These are phyloP conservation scores for Tetheella fluctuosa DNA, from an alignment of 2,888 invertebrate species.

Conservation along the genomic window DNA sequence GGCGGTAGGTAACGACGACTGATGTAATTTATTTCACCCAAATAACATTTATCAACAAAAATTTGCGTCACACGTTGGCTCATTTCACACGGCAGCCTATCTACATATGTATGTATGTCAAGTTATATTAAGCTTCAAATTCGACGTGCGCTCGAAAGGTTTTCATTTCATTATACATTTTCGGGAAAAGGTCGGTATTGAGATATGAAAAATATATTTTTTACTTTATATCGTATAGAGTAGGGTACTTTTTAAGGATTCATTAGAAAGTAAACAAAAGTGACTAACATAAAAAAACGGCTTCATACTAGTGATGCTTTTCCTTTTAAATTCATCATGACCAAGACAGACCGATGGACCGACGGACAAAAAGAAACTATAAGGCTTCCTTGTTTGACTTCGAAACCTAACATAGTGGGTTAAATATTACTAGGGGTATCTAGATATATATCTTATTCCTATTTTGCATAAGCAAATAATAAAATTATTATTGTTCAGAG, in stretches of 20 bases:
- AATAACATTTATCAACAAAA: constrained; percentile 35
- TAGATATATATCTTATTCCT: too few relatives aligned
- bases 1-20: constrained; percentile 25
- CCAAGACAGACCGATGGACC: too few relatives aligned
- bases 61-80: constrained; percentile 23
- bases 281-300: too few relatives aligned
- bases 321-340: too few relatives aligned
- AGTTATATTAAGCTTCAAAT: constrained; percentile 19
- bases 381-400: too few relatives aligned
- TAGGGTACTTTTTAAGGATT: neutral
- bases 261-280: neutral
- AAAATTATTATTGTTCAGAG: too few relatives aligned
- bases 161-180: constrained; percentile 34
- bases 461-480: too few relatives aligned
- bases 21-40: constrained; percentile 34
- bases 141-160: constrained; percentile 23
- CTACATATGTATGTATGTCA: constrained; percentile 7
- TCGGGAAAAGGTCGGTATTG: constrained; percentile 13
- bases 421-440: too few relatives aligned
- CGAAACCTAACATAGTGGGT: too few relatives aligned
- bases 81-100: constrained; percentile 26
- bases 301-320: too few relatives aligned
- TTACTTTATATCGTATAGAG: neutral
- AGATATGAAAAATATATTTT: neutral
- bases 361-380: too few relatives aligned